Percentiles rank a stretch among this genome's conserved stretches.
Evolutionary conservation across 2,113 vertebrate genomes (phyloP).

Genomic region (Neopipo cinnamomea): DNA sequence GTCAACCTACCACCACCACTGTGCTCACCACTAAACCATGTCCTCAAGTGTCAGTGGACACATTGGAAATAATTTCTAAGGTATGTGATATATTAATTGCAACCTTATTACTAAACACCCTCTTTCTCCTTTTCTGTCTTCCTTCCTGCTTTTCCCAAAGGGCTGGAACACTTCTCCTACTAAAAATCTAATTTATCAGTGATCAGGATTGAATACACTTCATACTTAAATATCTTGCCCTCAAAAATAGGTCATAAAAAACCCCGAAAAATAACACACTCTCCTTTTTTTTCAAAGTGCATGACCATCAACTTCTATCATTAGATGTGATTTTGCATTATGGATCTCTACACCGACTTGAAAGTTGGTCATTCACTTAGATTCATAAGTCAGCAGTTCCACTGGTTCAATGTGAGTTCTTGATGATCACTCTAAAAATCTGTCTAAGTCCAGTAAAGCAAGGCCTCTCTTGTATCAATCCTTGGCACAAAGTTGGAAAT

Average conservation of each 20-base stretch:
- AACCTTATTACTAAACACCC: background rate
- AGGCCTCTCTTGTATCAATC: background rate
- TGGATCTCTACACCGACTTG: background rate
- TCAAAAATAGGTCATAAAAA: background rate
- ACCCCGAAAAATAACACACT: rapidly evolving
- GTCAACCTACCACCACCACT: background rate
- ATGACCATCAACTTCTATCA: background rate
- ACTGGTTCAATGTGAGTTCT: background rate
- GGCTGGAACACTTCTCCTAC: too few relatives aligned
- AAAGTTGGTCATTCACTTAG: background rate
- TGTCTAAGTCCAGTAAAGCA: background rate
- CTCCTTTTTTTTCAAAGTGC: background rate
- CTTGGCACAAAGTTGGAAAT: background rate
- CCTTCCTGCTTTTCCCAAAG: too few relatives aligned
- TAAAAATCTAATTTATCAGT: too few relatives aligned
- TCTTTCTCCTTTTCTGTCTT: background rate
- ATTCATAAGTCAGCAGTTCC: background rate
- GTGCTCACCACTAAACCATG: background rate
- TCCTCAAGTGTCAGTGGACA: background rate
- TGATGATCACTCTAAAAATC: background rate
- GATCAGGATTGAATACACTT: background rate
- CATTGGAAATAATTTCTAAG: background rate
- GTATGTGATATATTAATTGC: background rate
- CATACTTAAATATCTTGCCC: background rate
- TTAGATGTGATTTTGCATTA: background rate